These are phyloP conservation scores for Microplitis mediator DNA, from an alignment of 1,140 invertebrate species.

Conservation along the genomic window DNA sequence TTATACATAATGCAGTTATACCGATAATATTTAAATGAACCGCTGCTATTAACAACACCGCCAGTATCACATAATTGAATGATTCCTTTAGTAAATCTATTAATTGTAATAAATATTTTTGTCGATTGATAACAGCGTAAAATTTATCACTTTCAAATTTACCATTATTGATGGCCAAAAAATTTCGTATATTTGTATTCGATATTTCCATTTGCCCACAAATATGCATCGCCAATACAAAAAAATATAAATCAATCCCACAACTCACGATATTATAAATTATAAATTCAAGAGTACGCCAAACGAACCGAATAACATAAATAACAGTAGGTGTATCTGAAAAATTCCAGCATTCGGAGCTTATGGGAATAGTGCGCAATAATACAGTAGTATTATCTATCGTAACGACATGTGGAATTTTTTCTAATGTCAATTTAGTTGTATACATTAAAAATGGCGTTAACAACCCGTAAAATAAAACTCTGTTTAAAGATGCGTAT, in stretches of 20 bases:
- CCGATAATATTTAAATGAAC: too few species aligned
- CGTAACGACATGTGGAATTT: background rate
- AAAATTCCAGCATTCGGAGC: background rate
- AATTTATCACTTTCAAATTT: background rate
- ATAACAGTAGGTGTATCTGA: background rate
- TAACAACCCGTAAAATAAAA: background rate
- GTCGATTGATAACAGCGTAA: background rate
- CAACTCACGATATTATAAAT: background rate
- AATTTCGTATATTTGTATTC: background rate
- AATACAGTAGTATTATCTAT: background rate
- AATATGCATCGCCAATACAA: background rate
- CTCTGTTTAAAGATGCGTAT: conserved; percentile 3
- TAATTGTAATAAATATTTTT: background rate
- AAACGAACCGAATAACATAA: too few species aligned
- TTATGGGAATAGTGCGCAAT: background rate
- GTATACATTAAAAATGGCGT: background rate
- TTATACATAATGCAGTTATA: too few species aligned
- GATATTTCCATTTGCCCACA: background rate
- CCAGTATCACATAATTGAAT: too few species aligned
- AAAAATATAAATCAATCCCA: background rate
- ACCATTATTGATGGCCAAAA: background rate
- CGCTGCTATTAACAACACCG: too few species aligned
- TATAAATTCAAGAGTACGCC: too few species aligned
- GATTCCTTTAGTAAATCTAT: background rate
- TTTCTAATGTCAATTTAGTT: background rate